Evolutionary conservation across 2,113 vertebrate genomes (phyloP).

Genomic region (Atrichornis clamosus): DNA sequence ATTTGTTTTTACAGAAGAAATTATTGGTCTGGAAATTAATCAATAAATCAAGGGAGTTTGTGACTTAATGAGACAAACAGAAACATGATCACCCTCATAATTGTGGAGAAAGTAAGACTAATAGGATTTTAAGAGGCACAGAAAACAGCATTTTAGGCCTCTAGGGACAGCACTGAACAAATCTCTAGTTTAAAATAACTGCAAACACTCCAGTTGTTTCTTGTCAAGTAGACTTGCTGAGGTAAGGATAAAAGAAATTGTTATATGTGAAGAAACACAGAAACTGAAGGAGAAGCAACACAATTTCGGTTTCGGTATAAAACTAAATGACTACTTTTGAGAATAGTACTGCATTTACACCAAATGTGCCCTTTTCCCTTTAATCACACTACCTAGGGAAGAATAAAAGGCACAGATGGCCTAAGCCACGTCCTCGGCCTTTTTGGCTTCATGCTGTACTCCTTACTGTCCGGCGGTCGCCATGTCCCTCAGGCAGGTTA

Average conservation of each 20-base stretch:
- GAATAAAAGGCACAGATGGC: neutral
- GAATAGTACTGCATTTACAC: neutral
- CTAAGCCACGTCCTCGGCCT: accelerated
- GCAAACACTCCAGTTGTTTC: neutral
- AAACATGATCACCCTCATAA: neutral
- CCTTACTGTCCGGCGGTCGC: neutral
- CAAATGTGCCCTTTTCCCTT: neutral
- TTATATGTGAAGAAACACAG: neutral
- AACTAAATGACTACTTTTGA: neutral
- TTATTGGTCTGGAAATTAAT: neutral
- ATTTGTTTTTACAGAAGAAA: neutral
- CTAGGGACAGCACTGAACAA: neutral
- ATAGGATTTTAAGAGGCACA: neutral
- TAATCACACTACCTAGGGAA: neutral
- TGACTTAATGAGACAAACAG: slow-evolving; percentile 3
- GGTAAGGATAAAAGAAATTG: neutral
- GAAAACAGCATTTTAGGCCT: neutral
- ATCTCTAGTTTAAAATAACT: neutral
- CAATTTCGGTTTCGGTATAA: neutral
- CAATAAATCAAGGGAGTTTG: neutral
- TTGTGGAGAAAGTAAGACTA: neutral
- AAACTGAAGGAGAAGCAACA: neutral
- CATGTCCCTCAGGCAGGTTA: neutral
- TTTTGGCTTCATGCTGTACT: neutral
- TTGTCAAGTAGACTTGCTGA: neutral